phyloP scores from a whole-genome alignment of 2,113 vertebrate genomes.

The Chloebia gouldiae region DNA sequence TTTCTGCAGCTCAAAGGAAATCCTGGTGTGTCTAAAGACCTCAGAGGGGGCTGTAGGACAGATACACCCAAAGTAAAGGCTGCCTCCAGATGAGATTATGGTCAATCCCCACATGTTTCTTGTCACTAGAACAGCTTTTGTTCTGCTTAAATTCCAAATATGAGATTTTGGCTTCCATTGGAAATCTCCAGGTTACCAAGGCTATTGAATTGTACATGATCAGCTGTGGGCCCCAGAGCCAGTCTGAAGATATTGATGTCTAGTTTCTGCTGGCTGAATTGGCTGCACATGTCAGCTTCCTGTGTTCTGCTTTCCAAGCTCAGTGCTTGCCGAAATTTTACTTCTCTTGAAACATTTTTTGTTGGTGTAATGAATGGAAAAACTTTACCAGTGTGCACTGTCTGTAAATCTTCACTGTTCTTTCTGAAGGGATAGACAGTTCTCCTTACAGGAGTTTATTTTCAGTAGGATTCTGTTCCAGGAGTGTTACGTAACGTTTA shows the following conservation, averaged over 20 bases:
- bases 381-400: background rate
- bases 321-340: background rate
- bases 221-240: constrained; percentile 25
- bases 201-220: constrained; percentile 15
- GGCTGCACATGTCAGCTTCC: constrained; percentile 33
- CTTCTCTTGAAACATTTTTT: background rate
- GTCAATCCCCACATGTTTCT: background rate
- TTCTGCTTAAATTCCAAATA: background rate
- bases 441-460: constrained; percentile 15
- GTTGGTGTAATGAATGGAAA: background rate
- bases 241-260: constrained; percentile 18
- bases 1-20: background rate
- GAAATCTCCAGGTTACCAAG: constrained; percentile 7
- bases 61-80: background rate
- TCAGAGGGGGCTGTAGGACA: background rate
- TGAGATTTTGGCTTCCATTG: background rate
- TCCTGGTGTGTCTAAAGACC: background rate
- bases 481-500: background rate
- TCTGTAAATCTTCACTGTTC: background rate
- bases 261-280: constrained; percentile 25
- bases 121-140: background rate
- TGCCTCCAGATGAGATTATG: background rate
- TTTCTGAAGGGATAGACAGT: background rate
- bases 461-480: background rate
- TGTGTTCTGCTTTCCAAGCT: constrained; percentile 20